These are phyloP conservation scores for Drosophila borborema DNA, from an alignment of 2,888 invertebrate genomes.

Conservation along the genomic window DNA sequence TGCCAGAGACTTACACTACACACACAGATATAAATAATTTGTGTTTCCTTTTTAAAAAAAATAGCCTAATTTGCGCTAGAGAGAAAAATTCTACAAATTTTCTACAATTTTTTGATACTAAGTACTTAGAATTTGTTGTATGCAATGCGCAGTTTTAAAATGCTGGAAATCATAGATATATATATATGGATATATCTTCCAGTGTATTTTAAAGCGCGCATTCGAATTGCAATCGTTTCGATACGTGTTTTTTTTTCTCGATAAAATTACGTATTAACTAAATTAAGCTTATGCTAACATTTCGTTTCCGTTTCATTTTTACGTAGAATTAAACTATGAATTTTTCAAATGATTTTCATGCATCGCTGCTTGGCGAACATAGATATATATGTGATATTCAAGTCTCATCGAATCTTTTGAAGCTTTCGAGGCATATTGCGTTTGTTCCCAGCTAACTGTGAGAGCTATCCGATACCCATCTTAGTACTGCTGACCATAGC, in stretches of 20 bases:
- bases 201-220: constrained; percentile 81
- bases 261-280: constrained; percentile 43
- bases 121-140: constrained; percentile 15
- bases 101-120: constrained; percentile 31
- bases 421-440: constrained; percentile 81
- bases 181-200: constrained; percentile 40
- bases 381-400: constrained; percentile 62
- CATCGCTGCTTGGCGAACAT: constrained; percentile 55
- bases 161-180: constrained; percentile 56
- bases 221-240: constrained; percentile 42
- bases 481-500: constrained; percentile 85
- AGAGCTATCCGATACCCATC: constrained; percentile 55
- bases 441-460: constrained; percentile 76
- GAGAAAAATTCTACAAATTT: constrained; percentile 38
- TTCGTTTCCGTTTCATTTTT: constrained; percentile 3
- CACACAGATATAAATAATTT: constrained; percentile 18
- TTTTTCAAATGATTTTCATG: constrained; percentile 64
- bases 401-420: constrained; percentile 80
- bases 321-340: constrained; percentile 61
- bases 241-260: constrained; percentile 10
- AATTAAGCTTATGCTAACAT: constrained; percentile 46
- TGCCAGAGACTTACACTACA: constrained; percentile 55
- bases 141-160: constrained; percentile 82
- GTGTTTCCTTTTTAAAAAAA: constrained; percentile 19
- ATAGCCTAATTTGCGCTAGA: constrained; percentile 65